Percentiles rank a stretch among this genome's conserved stretches.
Conservation (phyloP, 2,113 vertebrate genomes). For the Monarcha castaneiventris region DNA sequence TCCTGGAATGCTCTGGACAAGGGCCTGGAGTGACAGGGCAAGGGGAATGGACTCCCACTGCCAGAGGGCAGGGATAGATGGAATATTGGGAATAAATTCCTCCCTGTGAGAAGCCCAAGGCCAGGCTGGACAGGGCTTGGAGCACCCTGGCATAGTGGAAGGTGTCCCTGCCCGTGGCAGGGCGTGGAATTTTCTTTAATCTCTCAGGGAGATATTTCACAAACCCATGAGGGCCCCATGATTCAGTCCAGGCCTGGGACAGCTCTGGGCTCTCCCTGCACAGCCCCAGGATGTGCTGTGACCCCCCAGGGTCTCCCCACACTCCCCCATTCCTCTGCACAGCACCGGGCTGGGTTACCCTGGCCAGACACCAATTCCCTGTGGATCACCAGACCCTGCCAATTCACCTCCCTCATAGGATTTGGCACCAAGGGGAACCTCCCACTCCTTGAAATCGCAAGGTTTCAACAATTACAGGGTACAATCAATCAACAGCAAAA, state of each 20-base stretch:
- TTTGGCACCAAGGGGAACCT: not conserved
- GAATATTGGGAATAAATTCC: not conserved
- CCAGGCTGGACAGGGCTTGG: fast-evolving
- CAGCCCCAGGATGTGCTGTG: not conserved
- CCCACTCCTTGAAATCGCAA: not conserved
- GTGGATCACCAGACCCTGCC: not conserved
- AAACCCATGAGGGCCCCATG: fast-evolving
- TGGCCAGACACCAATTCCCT: not conserved
- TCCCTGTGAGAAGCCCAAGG: not conserved
- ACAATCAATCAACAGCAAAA: not conserved
- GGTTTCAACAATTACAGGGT: not conserved
- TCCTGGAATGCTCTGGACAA: not conserved
- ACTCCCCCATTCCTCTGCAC: not conserved
- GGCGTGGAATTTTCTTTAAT: not conserved
- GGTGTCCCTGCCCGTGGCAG: not conserved
- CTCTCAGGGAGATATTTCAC: not conserved
- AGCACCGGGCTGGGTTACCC: not conserved
- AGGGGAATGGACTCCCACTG: not conserved
- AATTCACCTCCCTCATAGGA: not conserved
- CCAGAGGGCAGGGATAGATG: not conserved
- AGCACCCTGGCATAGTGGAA: fast-evolving
- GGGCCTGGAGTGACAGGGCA: not conserved
- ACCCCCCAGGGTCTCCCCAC: not conserved
- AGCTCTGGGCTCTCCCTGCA: fast-evolving
- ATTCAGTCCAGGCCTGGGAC: not conserved